A percentile compares a stretch with the other conserved stretches of the same genome.
Evolutionary conservation across 2,797 vertebrate species (phyloP).

Genomic region (Acanthiza pusilla): DNA sequence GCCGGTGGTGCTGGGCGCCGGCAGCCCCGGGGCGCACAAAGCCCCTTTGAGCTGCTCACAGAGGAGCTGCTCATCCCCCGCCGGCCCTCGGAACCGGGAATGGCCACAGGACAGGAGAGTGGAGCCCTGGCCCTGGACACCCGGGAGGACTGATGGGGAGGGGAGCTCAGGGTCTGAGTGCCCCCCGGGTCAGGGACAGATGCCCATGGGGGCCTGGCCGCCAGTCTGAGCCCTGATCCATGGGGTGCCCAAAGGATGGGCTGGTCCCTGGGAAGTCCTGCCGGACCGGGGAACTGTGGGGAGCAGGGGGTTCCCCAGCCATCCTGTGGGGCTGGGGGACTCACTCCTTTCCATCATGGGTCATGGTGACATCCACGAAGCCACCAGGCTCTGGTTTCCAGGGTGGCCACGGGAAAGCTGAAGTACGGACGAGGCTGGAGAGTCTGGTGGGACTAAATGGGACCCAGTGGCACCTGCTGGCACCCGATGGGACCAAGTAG

Average conservation of each 20-base stretch:
- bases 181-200: neutral
- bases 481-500: neutral
- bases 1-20: constrained; percentile 35
- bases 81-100: neutral
- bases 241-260: neutral
- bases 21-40: constrained; percentile 41
- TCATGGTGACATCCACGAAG: neutral
- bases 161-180: neutral
- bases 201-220: accelerated
- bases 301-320: neutral
- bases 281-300: neutral
- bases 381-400: neutral
- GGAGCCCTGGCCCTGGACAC: neutral
- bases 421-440: neutral
- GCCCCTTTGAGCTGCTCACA: constrained; percentile 38
- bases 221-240: accelerated
- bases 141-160: accelerated
- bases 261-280: neutral
- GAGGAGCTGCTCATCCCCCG: constrained; percentile 22
- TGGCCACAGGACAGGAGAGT: neutral
- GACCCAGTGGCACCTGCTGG: neutral
- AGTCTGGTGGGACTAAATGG: neutral
- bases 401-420: neutral
- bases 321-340: neutral
- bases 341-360: neutral